Evolutionary conservation across 2,888 invertebrate genomes (phyloP), one percentile per base, ranked within the genome.

Genomic region (Graphium colonna): DNA sequence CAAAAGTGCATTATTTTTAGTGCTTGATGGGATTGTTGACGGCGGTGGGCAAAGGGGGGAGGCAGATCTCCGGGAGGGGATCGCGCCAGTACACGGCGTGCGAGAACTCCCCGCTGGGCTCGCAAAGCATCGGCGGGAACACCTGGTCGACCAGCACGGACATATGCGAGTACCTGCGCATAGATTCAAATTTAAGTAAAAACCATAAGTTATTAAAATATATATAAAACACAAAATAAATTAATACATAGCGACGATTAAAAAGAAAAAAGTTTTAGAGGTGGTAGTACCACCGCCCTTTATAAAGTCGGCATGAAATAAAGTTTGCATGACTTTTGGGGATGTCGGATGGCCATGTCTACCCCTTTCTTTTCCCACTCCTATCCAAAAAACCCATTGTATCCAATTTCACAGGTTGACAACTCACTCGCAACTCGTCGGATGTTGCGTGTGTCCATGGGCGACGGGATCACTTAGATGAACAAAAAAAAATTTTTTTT

Each of bases 81-180:
- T 96, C 95, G 61, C 98, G 93, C 98, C 98, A 98, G 84, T 94
- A 98, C 69, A 95, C 94, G 66, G 97, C 97, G 71, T 95, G 94
- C 56, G 96, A 96, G 90, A 93, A 98, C 71, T 92, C 92, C 67
- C 91, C 92, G 69, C 91, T 91, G 13, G 90, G 84, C 71, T 92
- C 92, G 71, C 91, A 91, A 60, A 82, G 82, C 68, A 94, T 91
- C 44, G 95, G 94, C 64, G 98, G 99, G 87, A 98, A 99, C 80
- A 99, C 93, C 83, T 98, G 97, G 91, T 99, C 98, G 61, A 97
- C 98, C 62, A 98, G 93, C 82, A 95, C 95, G 60, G 95, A 95
- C 95, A 98, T 96, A 82, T 96, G 96, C 56, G 96, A 94, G 88
- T 99, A 99, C 76, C 98, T 98, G 93, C 8, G 8, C 41, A 59